phyloP scores from a whole-genome alignment of 2,888 invertebrate genomes.

The Thecocarcelia acutangulata region DNA sequence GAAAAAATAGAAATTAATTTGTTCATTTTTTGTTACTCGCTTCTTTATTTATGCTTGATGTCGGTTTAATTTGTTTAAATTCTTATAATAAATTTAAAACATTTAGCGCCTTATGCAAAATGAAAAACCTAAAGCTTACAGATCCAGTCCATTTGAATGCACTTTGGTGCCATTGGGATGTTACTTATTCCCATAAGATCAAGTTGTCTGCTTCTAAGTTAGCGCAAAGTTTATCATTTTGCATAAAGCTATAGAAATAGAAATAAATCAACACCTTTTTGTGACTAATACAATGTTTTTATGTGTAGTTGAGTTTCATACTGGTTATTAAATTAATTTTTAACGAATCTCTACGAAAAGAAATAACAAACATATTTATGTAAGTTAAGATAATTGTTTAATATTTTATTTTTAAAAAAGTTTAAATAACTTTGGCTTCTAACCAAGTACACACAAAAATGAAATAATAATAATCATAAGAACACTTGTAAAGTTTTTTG shows the following conservation, averaged over 20 bases:
- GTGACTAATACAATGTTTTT: conserved; percentile 49
- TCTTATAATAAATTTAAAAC: background rate
- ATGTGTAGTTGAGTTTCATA: conserved; percentile 61
- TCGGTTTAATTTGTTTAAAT: conserved; percentile 32
- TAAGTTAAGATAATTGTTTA: conserved; percentile 19
- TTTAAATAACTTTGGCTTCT: background rate
- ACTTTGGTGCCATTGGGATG: no score
- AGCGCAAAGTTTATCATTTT: background rate
- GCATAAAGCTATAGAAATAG: background rate
- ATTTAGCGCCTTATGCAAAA: no score
- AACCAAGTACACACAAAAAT: conserved; percentile 34
- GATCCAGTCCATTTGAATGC: no score
- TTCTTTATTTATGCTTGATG: conserved; percentile 49
- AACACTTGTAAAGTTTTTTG: conserved; percentile 76
- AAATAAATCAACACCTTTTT: conserved; percentile 5
- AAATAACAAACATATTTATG: conserved; percentile 8
- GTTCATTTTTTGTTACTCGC: background rate
- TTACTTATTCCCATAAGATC: no score
- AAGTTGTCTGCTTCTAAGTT: no score
- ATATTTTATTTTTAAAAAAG: conserved; percentile 24
- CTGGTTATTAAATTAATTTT: conserved; percentile 19
- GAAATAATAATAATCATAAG: conserved; percentile 57
- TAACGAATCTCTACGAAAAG: conserved; percentile 7
- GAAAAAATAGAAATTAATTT: no score
- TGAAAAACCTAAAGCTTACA: no score